A percentile compares a stretch with the other conserved stretches of the same genome.
Conservation (phyloP, 2,797 vertebrate genomes). For the Oophaga sylvatica region DNA sequence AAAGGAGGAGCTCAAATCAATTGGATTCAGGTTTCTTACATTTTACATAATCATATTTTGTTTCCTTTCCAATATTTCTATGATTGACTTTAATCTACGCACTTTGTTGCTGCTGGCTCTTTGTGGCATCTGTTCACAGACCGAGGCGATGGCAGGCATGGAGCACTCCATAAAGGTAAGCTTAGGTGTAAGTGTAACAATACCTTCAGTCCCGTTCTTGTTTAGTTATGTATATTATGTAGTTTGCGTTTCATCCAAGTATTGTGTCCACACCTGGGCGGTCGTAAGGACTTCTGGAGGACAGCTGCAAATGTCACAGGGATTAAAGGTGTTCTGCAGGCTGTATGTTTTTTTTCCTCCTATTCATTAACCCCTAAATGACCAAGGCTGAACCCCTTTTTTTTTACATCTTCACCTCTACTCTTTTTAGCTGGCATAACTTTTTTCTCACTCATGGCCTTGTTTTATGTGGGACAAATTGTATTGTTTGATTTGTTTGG, state of each 20-base stretch:
- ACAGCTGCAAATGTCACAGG: too few relatives aligned
- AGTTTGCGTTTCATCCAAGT: background rate
- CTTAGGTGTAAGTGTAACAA: background rate
- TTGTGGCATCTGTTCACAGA: background rate
- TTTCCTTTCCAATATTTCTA: background rate
- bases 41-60: background rate
- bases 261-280: background rate
- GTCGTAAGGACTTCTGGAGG: too few relatives aligned
- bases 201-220: background rate
- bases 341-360: too few relatives aligned
- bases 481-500: too few relatives aligned
- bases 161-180: background rate
- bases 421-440: too few relatives aligned
- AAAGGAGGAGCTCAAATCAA: background rate
- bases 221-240: too few relatives aligned
- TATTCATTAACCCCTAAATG: too few relatives aligned
- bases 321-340: too few relatives aligned
- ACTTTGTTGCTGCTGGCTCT: background rate
- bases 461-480: too few relatives aligned
- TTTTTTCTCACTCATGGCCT: too few relatives aligned
- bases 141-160: background rate
- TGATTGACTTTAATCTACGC: background rate
- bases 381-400: too few relatives aligned
- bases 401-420: too few relatives aligned
- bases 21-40: background rate